phyloP scores from a whole-genome alignment of 2,113 vertebrate genomes.

The Equus przewalskii region DNA sequence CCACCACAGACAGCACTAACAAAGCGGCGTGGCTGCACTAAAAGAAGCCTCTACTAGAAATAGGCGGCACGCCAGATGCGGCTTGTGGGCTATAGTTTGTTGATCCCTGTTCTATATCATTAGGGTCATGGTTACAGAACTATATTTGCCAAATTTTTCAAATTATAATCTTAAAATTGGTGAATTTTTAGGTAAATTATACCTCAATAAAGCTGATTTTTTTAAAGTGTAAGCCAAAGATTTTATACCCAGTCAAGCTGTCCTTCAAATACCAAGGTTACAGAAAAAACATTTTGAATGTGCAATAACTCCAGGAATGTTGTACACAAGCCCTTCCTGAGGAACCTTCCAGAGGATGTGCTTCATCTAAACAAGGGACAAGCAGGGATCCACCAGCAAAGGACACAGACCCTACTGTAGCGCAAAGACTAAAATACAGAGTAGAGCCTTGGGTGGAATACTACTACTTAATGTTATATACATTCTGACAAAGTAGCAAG shows the following conservation, averaged over 20 bases:
- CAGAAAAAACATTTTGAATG: neutral
- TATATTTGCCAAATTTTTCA: neutral
- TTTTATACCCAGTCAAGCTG: neutral
- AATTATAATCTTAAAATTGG: neutral
- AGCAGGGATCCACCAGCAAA: neutral
- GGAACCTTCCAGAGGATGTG: neutral
- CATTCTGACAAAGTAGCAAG: neutral
- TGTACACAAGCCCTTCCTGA: neutral
- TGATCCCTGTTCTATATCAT: neutral
- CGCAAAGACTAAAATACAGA: neutral
- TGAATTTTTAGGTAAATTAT: neutral
- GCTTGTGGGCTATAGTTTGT: neutral
- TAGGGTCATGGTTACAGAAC: neutral
- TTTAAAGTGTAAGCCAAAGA: neutral
- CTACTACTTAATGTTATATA: neutral
- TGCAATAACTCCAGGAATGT: constrained; percentile 3
- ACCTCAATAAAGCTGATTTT: neutral
- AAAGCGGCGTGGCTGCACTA: neutral
- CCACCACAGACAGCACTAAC: neutral
- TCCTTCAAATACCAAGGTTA: neutral
- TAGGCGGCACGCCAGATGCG: neutral
- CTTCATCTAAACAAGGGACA: neutral
- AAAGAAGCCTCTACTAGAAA: neutral
- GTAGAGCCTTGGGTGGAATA: neutral
- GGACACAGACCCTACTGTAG: neutral